These are phyloP conservation scores for Fratercula arctica DNA, from an alignment of 2,797 vertebrate species.

Conservation along the genomic window DNA sequence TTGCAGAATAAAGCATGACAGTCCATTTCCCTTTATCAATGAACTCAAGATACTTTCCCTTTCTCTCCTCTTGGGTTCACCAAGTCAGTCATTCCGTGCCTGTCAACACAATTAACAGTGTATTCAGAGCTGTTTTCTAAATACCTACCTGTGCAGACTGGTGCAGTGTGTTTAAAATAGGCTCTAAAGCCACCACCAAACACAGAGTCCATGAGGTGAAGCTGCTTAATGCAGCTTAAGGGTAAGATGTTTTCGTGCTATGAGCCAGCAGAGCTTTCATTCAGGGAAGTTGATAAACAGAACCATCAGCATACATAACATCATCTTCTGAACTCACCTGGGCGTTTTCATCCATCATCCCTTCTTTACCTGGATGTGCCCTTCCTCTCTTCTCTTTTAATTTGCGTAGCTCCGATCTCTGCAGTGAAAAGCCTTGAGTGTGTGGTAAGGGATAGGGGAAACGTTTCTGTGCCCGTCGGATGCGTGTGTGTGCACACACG, in stretches of 20 bases:
- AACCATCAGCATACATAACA: not conserved
- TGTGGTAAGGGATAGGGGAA: not conserved
- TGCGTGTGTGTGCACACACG: rapidly evolving
- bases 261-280: not conserved
- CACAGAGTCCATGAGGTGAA: not conserved
- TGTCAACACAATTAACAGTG: not conserved
- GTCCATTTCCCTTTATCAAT: not conserved
- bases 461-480: not conserved
- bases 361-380: not conserved
- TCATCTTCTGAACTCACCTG: not conserved
- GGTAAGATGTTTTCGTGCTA: not conserved
- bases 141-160: not conserved
- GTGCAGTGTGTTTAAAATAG: not conserved
- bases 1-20: not conserved
- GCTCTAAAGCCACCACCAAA: not conserved
- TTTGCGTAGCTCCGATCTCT: not conserved
- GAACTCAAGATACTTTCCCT: not conserved
- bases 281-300: not conserved
- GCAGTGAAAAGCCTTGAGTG: not conserved
- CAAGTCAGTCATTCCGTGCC: not conserved
- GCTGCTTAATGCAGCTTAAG: not conserved
- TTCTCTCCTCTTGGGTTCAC: not conserved
- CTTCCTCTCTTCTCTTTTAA: not conserved
- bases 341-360: rapidly evolving
- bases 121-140: not conserved